A percentile compares a stretch with the other conserved stretches of the same genome.
phyloP scores from a whole-genome alignment of 1,140 invertebrate genomes.

The Heliconius himera region DNA sequence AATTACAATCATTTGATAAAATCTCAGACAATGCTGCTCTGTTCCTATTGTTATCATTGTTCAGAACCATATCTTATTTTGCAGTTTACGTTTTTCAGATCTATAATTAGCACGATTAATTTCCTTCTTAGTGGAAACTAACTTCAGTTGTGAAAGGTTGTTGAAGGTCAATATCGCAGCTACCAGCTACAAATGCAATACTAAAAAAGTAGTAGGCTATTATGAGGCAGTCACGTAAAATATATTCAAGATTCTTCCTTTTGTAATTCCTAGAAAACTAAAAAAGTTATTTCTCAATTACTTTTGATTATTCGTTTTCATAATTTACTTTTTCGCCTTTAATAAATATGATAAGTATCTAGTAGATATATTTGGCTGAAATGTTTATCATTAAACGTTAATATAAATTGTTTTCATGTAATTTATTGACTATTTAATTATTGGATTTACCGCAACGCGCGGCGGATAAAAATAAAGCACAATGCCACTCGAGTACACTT shows the following conservation, averaged over 20 bases:
- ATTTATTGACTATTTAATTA: constrained; percentile 16
- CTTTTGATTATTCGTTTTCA: neutral
- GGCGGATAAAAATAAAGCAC: constrained; percentile 27
- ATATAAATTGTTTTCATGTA: neutral
- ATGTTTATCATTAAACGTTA: neutral
- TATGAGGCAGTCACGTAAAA: neutral
- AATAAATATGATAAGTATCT: too few relatives aligned
- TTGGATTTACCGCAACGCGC: constrained; percentile 6
- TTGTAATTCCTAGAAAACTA: neutral
- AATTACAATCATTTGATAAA: neutral
- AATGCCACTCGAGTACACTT: constrained; percentile 16
- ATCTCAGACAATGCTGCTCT: neutral
- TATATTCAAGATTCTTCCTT: neutral
- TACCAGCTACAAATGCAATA: neutral
- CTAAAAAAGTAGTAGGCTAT: neutral
- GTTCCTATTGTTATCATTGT: neutral
- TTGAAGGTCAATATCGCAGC: constrained; percentile 27
- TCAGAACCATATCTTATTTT: neutral
- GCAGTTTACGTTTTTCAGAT: constrained; percentile 17
- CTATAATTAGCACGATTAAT: constrained; percentile 16
- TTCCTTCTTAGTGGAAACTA: constrained; percentile 4
- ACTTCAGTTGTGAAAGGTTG: constrained; percentile 8
- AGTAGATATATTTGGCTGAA: neutral
- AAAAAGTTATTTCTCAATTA: neutral
- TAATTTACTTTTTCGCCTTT: neutral